Evolutionary conservation across 2,888 invertebrate genomes (phyloP), one percentile per base, ranked within the genome.

Genomic region (Oconnorella tubifera): DNA sequence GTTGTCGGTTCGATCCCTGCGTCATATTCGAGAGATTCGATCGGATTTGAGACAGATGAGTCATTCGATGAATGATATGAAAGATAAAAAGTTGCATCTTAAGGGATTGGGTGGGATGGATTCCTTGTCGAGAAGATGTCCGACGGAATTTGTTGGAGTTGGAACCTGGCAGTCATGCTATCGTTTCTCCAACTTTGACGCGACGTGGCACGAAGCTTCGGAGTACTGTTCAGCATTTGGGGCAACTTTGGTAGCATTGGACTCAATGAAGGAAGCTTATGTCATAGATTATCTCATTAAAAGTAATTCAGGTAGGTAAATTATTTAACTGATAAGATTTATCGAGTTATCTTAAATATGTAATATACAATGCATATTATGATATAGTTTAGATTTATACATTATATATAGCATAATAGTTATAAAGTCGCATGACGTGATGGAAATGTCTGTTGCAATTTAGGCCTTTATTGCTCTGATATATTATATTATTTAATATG

Each of bases 151-250:
- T 68, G 56, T 70, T 2, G 64, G 71, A 0, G 53, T 75, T 23
- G 74, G 75, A 32, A 74, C 72, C 49, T 75, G 75, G 74, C 58
- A 63, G 0, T 72, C 74, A 10, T 77, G 77, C 65, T 78, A 77
- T 57, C 58, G 75, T 65, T 72, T 78, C 33, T 77, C 77, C 1
- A 75, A 64, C 23, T 78, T 78, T 62, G 76, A 76, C 58, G 68
- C 75, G 1, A 72, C 75, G 3, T 77, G 77, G 78, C 74, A 74
- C 56, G 73, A 76, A 55, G 78, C 77, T 3, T 66, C 73, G 31
- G 76, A 77, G 50, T 76, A 73, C 66, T 78, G 78, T 68, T 61
- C 70, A 25, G 76, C 76, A 2, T 70, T 77, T 32, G 75, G 74
- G 27, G 74, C 77, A 57, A 73, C 75, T 56, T 70, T 77, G 33